These are phyloP conservation scores for Rhinophrynus dorsalis DNA, from an alignment of 2,797 vertebrate species.

Conservation along the genomic window DNA sequence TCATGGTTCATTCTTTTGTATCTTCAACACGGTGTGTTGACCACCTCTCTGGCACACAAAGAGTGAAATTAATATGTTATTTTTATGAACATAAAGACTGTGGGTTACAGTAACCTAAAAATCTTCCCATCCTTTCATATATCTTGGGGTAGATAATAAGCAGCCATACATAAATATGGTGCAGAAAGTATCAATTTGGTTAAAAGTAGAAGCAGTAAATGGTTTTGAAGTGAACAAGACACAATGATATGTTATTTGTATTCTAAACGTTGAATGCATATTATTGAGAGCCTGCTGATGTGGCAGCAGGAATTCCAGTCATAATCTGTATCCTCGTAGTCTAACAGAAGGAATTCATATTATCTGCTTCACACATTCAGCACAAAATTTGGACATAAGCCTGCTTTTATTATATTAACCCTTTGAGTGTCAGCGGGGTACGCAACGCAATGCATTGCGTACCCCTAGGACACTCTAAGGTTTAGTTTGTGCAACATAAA, in stretches of 20 bases:
- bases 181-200: constrained; percentile 29
- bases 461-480: no score
- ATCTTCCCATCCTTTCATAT: background rate
- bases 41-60: no score
- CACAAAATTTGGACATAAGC: no score
- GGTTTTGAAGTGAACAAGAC: background rate
- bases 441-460: no score
- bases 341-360: background rate
- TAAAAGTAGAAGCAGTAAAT: constrained; percentile 10
- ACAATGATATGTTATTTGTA: constrained; percentile 7
- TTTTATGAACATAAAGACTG: no score
- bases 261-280: background rate
- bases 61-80: no score
- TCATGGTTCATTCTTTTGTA: no score
- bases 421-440: no score
- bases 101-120: background rate
- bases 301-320: constrained; percentile 25
- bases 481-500: no score
- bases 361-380: no score
- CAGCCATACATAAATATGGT: background rate
- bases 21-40: no score
- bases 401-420: no score
- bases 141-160: constrained; percentile 16
- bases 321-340: constrained; percentile 20
- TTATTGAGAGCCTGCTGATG: constrained; percentile 25